Evolutionary conservation across 53 echinoderm and acorn worm genomes (phyloP).

Genomic region (Paracentrotus lividus): DNA sequence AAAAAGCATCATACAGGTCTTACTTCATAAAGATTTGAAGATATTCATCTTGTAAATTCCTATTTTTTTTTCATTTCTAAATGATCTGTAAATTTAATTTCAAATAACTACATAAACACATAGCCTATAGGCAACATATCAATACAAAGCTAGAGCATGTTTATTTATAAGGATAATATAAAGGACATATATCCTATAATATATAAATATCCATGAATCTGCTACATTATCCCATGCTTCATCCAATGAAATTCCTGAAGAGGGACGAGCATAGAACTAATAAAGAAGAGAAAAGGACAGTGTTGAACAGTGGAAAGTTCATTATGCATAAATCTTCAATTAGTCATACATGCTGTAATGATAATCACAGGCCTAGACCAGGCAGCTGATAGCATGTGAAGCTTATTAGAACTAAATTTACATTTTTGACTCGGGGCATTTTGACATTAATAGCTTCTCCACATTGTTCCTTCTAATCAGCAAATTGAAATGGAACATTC

Average conservation of each 20-base stretch:
- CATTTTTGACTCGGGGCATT: neutral
- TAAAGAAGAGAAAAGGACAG: neutral
- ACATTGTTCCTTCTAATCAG: slow-evolving; percentile 1
- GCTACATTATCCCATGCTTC: neutral
- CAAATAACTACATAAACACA: too few relatives aligned
- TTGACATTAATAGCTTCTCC: slow-evolving; percentile 40
- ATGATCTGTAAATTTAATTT: too few relatives aligned
- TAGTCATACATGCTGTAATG: slow-evolving; percentile 19
- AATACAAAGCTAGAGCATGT: too few relatives aligned
- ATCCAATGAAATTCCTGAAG: neutral
- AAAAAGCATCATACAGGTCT: too few relatives aligned
- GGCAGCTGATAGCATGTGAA: slow-evolving; percentile 15
- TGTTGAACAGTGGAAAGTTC: neutral
- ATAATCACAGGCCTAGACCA: neutral
- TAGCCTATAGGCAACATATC: too few relatives aligned
- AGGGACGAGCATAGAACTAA: neutral
- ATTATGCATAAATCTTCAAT: slow-evolving; percentile 22
- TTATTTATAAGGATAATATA: too few relatives aligned
- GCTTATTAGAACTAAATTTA: slow-evolving; percentile 33
- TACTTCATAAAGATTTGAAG: too few relatives aligned
- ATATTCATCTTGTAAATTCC: too few relatives aligned
- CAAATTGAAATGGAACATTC: neutral
- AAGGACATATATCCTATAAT: too few relatives aligned
- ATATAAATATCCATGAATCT: neutral
- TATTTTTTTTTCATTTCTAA: too few relatives aligned